Conservation (phyloP, 2,113 vertebrate species). For the Bubo scandiacus region DNA sequence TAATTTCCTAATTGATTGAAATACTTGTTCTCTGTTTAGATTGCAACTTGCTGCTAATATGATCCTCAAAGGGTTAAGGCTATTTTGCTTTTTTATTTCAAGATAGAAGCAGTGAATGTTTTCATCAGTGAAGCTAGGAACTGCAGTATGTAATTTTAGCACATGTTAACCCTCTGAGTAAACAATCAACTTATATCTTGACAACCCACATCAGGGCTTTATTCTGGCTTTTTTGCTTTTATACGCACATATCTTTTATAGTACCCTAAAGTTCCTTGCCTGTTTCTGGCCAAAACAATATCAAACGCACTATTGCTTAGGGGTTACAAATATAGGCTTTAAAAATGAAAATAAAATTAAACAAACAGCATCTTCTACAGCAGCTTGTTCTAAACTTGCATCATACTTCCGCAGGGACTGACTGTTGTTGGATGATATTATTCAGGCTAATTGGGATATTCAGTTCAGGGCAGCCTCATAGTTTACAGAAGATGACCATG, state of each 20-base stretch:
- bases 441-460: background rate
- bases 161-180: conserved; percentile 80
- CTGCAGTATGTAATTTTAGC: conserved; percentile 75
- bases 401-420: background rate
- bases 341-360: conserved; percentile 17
- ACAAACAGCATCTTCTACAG: background rate
- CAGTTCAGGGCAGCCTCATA: background rate
- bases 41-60: conserved; percentile 75
- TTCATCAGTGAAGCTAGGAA: conserved; percentile 74
- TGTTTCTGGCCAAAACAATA: conserved; percentile 23
- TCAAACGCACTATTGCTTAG: background rate
- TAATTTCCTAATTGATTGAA: conserved; percentile 64
- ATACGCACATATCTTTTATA: conserved; percentile 47
- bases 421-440: background rate
- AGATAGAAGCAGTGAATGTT: conserved; percentile 79
- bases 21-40: conserved; percentile 64
- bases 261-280: conserved; percentile 32
- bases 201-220: conserved; percentile 46
- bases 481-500: conserved; percentile 19
- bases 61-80: conserved; percentile 82
- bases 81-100: conserved; percentile 73
- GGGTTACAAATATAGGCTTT: conserved; percentile 18
- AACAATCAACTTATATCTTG: conserved; percentile 40
- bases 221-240: conserved; percentile 64
- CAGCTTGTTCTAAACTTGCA: background rate